Base-by-base conservation (phyloP, 2,797 vertebrate genomes). In the Ptychadena robeensis region DNA sequence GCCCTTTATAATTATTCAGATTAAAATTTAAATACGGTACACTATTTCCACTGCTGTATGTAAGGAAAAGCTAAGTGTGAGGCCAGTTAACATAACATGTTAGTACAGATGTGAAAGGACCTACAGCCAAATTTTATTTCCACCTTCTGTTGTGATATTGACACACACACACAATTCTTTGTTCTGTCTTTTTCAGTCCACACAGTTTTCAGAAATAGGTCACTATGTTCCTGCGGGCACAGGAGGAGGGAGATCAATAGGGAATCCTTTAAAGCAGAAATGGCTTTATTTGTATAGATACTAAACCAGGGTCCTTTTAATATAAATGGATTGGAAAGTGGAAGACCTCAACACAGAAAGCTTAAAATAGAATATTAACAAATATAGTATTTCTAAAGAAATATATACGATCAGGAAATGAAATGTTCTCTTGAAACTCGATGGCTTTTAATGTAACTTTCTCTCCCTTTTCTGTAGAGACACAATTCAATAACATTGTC, bases 161-260 rank as follows among this genome's bases (percentile, higher is more conserved):
- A 71, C 37, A 28, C 38, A 30, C 22, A 32, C 28, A 28, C 2
- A 2, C 2, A 48, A 11, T 4, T 53, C 15, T 70, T 44, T 31
- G 63, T 65, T 30, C 64, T 71, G 14, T 48, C 27, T 53, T 30
- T 61, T 53, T 53, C 40, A 31, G 40, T 53, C 70, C 15, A 32
- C 4, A 18, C 38, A 27, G 18, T 37, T 2, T 53, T 31, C 40
- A 31, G 9, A 72, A 22, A 72, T 72, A 72, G 70, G 70, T 72
- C 70, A 72, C 27, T 53, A 32, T 72, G 70, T 72, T 72, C 28
- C 40, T 72, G 70, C 40, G 31, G 59, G n/a, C 38, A 53, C 40
- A 53, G 31, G 35, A 22, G 70, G 70, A n/a, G 9, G 25, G 25
- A 61, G 40, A 53, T 72, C 40, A 53, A 48, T 53, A 40, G 27